These are phyloP conservation scores for Stenolophus ochropezus DNA, from an alignment of 2,888 invertebrate genomes.

Conservation along the genomic window DNA sequence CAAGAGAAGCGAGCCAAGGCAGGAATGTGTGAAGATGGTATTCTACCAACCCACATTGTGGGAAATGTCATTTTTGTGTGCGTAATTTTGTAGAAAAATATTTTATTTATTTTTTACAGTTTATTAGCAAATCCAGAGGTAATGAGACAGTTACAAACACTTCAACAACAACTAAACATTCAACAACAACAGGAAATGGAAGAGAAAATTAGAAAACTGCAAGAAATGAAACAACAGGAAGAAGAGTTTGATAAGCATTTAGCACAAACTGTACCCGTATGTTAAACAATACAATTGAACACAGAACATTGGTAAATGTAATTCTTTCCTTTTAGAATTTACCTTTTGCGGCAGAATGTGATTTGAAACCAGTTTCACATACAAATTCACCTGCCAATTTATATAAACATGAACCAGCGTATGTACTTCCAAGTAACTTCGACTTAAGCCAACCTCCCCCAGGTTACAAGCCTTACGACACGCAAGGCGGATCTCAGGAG, in stretches of 20 bases:
- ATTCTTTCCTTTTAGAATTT: constrained; percentile 73
- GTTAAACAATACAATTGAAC: constrained; percentile 62
- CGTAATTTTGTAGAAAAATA: neutral
- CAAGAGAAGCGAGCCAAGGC: no score
- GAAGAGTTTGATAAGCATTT: constrained; percentile 85
- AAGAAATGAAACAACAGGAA: constrained; percentile 83
- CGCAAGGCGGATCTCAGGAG: constrained; percentile 68
- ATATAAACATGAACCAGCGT: constrained; percentile 64
- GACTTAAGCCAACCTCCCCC: constrained; percentile 76
- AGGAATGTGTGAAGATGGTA: no score
- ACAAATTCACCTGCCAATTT: constrained; percentile 67
- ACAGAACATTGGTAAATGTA: no score
- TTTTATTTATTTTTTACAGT: constrained; percentile 72
- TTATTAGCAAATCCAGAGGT: constrained; percentile 91
- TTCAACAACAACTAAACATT: constrained; percentile 72
- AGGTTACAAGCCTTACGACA: constrained; percentile 73
- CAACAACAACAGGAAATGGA: constrained; percentile 80
- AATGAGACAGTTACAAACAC: constrained; percentile 89
- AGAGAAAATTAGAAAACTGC: constrained; percentile 80
- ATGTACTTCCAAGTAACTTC: constrained; percentile 65
- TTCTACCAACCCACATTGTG: no score
- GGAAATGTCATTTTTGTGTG: constrained; percentile 36
- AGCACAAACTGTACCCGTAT: constrained; percentile 83
- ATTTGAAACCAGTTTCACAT: constrained; percentile 74
- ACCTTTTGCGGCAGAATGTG: constrained; percentile 81